These are phyloP conservation scores for Microchrysa polita DNA, from an alignment of 2,888 invertebrate genomes.

Conservation along the genomic window DNA sequence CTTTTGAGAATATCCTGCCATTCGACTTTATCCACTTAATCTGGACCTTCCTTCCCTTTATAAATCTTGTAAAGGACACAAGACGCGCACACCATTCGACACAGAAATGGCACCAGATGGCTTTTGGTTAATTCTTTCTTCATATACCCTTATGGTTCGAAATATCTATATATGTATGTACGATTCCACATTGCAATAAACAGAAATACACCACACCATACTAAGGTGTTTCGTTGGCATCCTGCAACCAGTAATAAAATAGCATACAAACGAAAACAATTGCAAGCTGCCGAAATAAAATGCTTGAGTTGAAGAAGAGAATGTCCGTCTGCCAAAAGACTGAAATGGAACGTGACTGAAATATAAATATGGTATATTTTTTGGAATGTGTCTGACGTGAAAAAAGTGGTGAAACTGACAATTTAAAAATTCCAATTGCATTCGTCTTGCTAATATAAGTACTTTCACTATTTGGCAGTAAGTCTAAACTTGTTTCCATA, in stretches of 20 bases:
- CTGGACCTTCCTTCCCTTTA: constrained; percentile 19
- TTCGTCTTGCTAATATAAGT: constrained; percentile 33
- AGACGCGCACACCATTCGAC: too few species aligned
- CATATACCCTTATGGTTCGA: constrained; percentile 21
- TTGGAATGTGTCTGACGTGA: constrained; percentile 20
- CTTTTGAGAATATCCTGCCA: too few species aligned
- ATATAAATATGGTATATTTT: constrained; percentile 16
- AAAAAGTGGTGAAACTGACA: constrained; percentile 37
- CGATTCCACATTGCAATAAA: constrained; percentile 25
- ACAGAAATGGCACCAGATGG: constrained; percentile 37
- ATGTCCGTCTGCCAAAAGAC: constrained; percentile 41
- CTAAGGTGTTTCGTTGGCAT: constrained; percentile 20
- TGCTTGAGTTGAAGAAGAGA: constrained; percentile 43
- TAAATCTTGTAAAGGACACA: constrained; percentile 42
- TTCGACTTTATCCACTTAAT: constrained; percentile 42
- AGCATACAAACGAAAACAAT: constrained; percentile 37
- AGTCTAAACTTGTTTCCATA: neutral
- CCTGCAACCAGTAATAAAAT: neutral
- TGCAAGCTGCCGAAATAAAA: constrained; percentile 44
- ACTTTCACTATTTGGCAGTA: constrained; percentile 19
- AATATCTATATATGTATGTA: neutral
- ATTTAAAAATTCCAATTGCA: constrained; percentile 27
- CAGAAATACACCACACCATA: constrained; percentile 28
- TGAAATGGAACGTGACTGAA: constrained; percentile 30
- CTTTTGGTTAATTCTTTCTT: constrained; percentile 34